These are phyloP conservation scores for Parauchenoglanis ngamensis DNA, from an alignment of 2,797 vertebrate genomes.

Conservation along the genomic window DNA sequence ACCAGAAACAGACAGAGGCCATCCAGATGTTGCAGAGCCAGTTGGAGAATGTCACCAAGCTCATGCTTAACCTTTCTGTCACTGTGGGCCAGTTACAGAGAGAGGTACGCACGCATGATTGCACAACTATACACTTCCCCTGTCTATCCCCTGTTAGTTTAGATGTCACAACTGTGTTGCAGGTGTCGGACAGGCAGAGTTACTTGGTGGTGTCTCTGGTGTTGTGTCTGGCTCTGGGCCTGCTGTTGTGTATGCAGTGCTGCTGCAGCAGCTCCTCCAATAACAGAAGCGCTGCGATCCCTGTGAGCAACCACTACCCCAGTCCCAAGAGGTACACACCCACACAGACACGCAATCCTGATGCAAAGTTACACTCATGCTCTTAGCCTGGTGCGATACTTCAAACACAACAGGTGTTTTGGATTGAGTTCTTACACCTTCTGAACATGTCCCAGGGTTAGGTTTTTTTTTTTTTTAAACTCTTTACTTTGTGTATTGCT, in stretches of 20 bases:
- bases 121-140: not conserved
- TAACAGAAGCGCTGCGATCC: constrained; percentile 74
- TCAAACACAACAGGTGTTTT: not conserved
- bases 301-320: constrained; percentile 92
- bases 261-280: constrained; percentile 78
- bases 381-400: not conserved
- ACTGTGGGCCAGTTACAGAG: constrained; percentile 84
- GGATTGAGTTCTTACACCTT: not conserved
- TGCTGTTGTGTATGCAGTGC: constrained; percentile 89
- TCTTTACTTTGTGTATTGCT: not conserved
- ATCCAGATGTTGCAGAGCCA: constrained; percentile 93
- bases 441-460: not conserved
- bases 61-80: constrained; percentile 87
- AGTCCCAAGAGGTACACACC: constrained; percentile 90
- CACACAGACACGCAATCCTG: not conserved
- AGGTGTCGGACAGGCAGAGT: constrained; percentile 94
- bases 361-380: not conserved
- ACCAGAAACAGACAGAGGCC: constrained; percentile 93
- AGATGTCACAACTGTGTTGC: constrained; percentile 23
- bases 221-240: constrained; percentile 85
- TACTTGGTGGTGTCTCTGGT: constrained; percentile 90
- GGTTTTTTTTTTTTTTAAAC: not conserved
- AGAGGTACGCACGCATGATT: constrained; percentile 76
- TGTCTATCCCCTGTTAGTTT: not conserved
- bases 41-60: constrained; percentile 87